phyloP scores from a whole-genome alignment of 2,888 invertebrate genomes.

The Lasius platythorax region DNA sequence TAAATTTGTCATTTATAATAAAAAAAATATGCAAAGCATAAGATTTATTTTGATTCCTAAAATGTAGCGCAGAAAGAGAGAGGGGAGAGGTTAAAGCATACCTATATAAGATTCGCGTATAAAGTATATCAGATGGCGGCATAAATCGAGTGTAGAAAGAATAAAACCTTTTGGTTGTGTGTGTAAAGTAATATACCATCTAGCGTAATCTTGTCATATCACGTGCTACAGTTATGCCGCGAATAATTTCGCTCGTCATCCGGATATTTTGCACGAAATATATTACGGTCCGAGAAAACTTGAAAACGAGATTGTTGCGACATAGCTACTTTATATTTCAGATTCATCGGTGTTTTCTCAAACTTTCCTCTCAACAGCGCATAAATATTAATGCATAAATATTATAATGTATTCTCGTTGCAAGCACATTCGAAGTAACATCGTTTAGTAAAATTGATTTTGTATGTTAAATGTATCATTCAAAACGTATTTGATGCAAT shows the following conservation, averaged over 20 bases:
- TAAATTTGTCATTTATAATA: constrained; percentile 2
- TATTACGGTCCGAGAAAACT: constrained; percentile 30
- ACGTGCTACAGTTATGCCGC: constrained; percentile 17
- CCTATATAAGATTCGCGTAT: neutral
- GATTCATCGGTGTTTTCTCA: constrained; percentile 23
- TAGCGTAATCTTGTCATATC: constrained; percentile 29
- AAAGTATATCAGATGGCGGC: constrained; percentile 1
- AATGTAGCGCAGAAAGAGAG: neutral
- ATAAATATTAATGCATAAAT: constrained; percentile 44
- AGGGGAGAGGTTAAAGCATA: neutral
- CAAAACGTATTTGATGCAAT: neutral
- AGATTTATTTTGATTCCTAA: neutral
- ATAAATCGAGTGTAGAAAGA: constrained; percentile 24
- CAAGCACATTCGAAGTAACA: neutral
- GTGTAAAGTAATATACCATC: constrained; percentile 26
- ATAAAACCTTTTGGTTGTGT: constrained; percentile 8
- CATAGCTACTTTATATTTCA: constrained; percentile 42
- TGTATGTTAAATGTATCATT: neutral
- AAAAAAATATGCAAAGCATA: neutral
- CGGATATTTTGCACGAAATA: constrained; percentile 43
- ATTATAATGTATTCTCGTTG: constrained; percentile 25
- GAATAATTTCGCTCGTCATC: constrained; percentile 45
- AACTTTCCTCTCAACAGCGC: constrained; percentile 4
- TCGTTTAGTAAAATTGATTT: neutral
- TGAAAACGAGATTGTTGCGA: constrained; percentile 28